These are phyloP conservation scores for Macaria liturata DNA, from an alignment of 2,888 invertebrate species.

Conservation along the genomic window DNA sequence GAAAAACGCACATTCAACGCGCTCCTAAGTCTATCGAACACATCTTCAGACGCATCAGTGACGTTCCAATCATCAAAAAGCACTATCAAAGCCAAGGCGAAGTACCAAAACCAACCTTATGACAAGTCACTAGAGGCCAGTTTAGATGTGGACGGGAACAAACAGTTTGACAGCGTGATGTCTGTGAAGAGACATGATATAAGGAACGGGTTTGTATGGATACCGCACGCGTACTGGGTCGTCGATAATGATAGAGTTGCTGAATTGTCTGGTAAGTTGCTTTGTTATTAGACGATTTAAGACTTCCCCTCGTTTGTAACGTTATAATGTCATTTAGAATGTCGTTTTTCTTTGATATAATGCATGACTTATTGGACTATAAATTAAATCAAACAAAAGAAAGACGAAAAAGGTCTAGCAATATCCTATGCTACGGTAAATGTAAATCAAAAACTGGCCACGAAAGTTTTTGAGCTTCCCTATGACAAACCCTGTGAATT, in stretches of 20 bases:
- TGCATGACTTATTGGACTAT: too few relatives aligned
- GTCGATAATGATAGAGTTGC: conserved; percentile 89
- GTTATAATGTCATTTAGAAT: too few relatives aligned
- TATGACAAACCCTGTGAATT: too few relatives aligned
- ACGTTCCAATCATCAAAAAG: conserved; percentile 87
- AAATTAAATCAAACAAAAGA: too few relatives aligned
- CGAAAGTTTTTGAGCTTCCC: too few relatives aligned
- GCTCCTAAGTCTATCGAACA: conserved; percentile 60
- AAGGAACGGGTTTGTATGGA: conserved; percentile 87
- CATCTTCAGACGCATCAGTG: conserved; percentile 76
- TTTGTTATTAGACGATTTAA: too few relatives aligned
- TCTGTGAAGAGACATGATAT: conserved; percentile 83
- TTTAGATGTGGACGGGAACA: conserved; percentile 88
- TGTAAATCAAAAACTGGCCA: too few relatives aligned
- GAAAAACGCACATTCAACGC: conserved; percentile 79
- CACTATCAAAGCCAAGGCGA: conserved; percentile 87
- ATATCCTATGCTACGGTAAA: too few relatives aligned
- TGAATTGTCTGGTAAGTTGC: conserved; percentile 85
- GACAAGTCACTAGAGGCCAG: conserved; percentile 88
- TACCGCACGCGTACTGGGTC: conserved; percentile 87
- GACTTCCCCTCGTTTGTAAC: too few relatives aligned
- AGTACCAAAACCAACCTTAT: conserved; percentile 87
- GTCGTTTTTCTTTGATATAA: too few relatives aligned
- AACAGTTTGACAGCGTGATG: conserved; percentile 86
- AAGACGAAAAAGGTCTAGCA: too few relatives aligned